Evolutionary conservation across 1,140 invertebrate species (phyloP), one percentile per base, ranked within the genome.

Genomic region (Sminthurides bifidus): DNA sequence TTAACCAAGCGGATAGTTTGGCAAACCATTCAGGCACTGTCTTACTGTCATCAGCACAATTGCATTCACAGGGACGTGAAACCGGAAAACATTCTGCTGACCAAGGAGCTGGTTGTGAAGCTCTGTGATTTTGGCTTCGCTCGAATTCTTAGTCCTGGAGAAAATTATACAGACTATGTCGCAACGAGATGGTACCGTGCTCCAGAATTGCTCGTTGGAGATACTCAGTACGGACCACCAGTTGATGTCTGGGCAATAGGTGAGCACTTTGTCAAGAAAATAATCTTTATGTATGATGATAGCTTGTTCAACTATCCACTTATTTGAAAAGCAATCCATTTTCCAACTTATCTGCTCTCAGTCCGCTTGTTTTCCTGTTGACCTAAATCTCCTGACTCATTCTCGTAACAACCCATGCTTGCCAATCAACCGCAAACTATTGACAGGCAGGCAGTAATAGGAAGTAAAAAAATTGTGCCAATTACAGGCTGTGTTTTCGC

Each of bases 121-220:
- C 75, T 98, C 0, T 98, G 93, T 68, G 95, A 99, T 70, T 99
- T 99, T 73, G 95, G 95, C 24, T 99, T 99, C 72, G 95, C 95
- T 0, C 78, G 95, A 65, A 87, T 95, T 77, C 78, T 99, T 60
- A 96, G 92, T 89, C 89, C 92, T 1, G 92, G 90, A 6, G 94
- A 97, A 76, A 92, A 94, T 70, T 98, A 96, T 69, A 99, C 95
- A 50, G 95, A 99, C 72, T 98, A 99, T 72, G 95, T 99, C 43
- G 95, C 95, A 2, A 98, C 95, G 5, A 76, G 95, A n/a, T 62
- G 56, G 57, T 99, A 99, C 72, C 76, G 95, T 52, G 87, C 92
- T 15, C 93, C 92, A 0, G 95, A 98, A 73, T 75, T 98, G 10
- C 75, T 98, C 21, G 94, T 98, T 0, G 95, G 95, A 0, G 95